A percentile compares a stretch with the other conserved stretches of the same genome.
These are phyloP conservation scores for Heliconius hewitsoni DNA, from an alignment of 1,140 invertebrate species.

Conservation along the genomic window DNA sequence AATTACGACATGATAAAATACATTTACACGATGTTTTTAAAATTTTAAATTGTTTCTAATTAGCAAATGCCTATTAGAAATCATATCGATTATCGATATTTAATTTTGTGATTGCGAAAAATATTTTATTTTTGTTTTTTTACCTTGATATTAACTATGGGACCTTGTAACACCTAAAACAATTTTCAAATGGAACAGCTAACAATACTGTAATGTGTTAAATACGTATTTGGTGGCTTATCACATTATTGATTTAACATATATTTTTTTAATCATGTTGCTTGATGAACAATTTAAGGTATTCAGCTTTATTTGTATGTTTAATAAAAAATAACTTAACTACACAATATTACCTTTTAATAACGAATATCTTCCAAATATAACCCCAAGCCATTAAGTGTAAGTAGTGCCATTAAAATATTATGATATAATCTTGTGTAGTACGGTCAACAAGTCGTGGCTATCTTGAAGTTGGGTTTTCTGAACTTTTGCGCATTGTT, in stretches of 20 bases:
- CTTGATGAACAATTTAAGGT: slow-evolving; percentile 1
- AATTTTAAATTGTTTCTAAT: not conserved
- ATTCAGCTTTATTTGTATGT: slow-evolving; percentile 20
- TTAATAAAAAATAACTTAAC: not conserved
- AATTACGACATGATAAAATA: no score
- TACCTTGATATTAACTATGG: not conserved
- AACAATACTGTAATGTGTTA: not conserved
- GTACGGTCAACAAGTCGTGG: no score
- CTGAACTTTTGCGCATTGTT: no score
- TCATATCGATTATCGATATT: not conserved
- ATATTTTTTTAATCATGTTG: not conserved
- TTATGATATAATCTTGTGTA: slow-evolving; percentile 19
- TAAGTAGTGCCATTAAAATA: slow-evolving; percentile 46
- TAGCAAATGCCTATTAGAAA: not conserved
- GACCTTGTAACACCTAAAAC: slow-evolving; percentile 2
- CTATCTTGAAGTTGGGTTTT: no score
- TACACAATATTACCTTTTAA: slow-evolving; percentile 13
- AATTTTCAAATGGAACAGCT: not conserved
- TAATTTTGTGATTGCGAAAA: not conserved
- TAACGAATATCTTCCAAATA: slow-evolving; percentile 44
- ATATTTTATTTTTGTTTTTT: not conserved
- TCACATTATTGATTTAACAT: not conserved
- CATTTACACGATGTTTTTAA: not conserved
- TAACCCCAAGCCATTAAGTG: slow-evolving; percentile 44
- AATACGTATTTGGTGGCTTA: not conserved